These are phyloP conservation scores for Drosophila saltans DNA, from an alignment of 1,140 invertebrate species.

Conservation along the genomic window DNA sequence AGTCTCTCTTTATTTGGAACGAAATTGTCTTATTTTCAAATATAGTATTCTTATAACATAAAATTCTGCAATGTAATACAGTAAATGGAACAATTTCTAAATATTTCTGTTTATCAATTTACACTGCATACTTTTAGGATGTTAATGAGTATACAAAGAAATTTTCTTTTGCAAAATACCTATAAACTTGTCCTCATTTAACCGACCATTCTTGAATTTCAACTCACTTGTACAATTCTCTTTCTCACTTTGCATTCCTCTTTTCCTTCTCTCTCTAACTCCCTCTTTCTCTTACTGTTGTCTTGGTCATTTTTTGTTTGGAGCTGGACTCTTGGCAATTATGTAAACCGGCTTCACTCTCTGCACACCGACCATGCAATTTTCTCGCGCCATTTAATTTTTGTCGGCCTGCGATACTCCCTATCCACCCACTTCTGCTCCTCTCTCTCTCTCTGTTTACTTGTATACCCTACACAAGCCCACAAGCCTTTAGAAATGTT, in stretches of 20 bases:
- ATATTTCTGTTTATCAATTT: neutral
- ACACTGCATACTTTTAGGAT: conserved; percentile 43
- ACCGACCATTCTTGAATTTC: conserved; percentile 30
- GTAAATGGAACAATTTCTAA: too few relatives aligned
- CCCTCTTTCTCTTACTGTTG: neutral
- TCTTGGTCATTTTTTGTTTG: conserved; percentile 8
- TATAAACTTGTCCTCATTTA: conserved; percentile 30
- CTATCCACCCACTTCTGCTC: conserved; percentile 17
- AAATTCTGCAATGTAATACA: too few relatives aligned
- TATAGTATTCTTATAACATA: too few relatives aligned
- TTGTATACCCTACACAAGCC: conserved; percentile 13
- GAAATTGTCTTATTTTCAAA: too few relatives aligned
- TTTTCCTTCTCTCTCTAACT: conserved; percentile 7
- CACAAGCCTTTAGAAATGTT: conserved; percentile 25
- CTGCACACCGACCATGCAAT: conserved; percentile 74
- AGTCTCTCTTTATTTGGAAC: too few relatives aligned
- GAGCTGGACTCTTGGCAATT: conserved; percentile 55
- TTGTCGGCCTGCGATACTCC: conserved; percentile 47
- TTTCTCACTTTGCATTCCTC: conserved; percentile 18
- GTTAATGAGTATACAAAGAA: neutral
- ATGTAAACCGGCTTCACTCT: conserved; percentile 73
- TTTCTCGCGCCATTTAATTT: conserved; percentile 82
- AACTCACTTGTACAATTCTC: neutral
- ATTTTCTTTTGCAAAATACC: conserved; percentile 21
- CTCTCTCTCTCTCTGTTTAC: conserved; percentile 19